phyloP scores from a whole-genome alignment of 2,113 vertebrate species.

The Willisornis vidua region DNA sequence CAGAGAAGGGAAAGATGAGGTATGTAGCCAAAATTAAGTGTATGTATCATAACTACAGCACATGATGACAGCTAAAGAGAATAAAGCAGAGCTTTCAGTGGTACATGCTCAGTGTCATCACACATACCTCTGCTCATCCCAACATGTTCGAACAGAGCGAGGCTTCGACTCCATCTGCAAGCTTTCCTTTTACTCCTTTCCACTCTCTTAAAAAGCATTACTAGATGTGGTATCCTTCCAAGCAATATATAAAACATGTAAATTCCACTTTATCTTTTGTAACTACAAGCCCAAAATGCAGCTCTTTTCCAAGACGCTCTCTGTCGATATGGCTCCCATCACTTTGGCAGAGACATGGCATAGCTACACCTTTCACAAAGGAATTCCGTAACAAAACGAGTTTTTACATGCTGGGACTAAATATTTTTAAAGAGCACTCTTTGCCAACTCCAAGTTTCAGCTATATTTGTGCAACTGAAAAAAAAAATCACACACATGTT shows the following conservation, averaged over 20 bases:
- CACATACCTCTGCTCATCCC: constrained; percentile 53
- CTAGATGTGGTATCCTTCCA: constrained; percentile 45
- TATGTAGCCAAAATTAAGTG: constrained; percentile 45
- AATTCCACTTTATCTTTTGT: constrained; percentile 42
- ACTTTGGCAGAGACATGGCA: constrained; percentile 62
- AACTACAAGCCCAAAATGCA: constrained; percentile 48
- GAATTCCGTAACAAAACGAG: constrained; percentile 72
- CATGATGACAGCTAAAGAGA: constrained; percentile 47
- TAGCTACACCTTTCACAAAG: constrained; percentile 70
- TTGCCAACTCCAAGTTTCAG: constrained; percentile 67
- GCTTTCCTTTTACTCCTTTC: constrained; percentile 21
- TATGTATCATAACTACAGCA: constrained; percentile 45
- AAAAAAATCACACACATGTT: constrained; percentile 5
- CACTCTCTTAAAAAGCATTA: constrained; percentile 49
- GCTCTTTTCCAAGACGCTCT: constrained; percentile 38
- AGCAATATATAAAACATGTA: constrained; percentile 50
- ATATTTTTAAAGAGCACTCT: constrained; percentile 68
- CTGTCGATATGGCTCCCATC: constrained; percentile 54
- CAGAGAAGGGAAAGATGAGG: constrained; percentile 31
- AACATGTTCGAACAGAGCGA: constrained; percentile 40
- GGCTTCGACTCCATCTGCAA: constrained; percentile 36
- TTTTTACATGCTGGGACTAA: constrained; percentile 73
- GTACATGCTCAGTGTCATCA: constrained; percentile 40
- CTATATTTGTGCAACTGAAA: constrained; percentile 65
- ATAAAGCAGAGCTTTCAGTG: constrained; percentile 44